Conservation (phyloP, 1,140 invertebrate genomes). For the Drosophila orena region DNA sequence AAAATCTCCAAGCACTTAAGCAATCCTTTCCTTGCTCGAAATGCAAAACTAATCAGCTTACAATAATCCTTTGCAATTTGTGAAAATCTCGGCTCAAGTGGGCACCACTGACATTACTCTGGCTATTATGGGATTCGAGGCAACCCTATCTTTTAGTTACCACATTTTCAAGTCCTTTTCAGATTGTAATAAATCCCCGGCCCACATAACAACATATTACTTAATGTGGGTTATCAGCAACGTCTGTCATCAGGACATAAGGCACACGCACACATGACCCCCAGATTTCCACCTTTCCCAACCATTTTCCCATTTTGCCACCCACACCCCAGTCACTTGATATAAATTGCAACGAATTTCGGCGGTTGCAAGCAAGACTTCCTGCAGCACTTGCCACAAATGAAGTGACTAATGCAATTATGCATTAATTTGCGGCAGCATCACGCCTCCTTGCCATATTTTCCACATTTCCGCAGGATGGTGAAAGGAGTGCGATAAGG, state of each 20-base stretch:
- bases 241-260: conserved; percentile 65
- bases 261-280: conserved; percentile 9
- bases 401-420: conserved; percentile 80
- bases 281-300: conserved; percentile 1
- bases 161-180: conserved; percentile 21
- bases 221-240: conserved; percentile 66
- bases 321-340: conserved; percentile 4
- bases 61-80: conserved; percentile 1
- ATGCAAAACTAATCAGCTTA: conserved; percentile 15
- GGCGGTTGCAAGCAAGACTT: conserved; percentile 35
- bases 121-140: conserved; percentile 3
- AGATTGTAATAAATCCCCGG: conserved; percentile 49
- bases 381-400: conserved; percentile 35
- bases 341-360: conserved; percentile 78
- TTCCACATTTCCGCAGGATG: conserved; percentile 61
- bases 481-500: neutral
- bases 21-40: neutral
- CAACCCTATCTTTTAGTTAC: conserved; percentile 1
- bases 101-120: conserved; percentile 1
- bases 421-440: conserved; percentile 68
- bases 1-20: neutral
- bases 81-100: neutral
- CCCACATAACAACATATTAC: conserved; percentile 22
- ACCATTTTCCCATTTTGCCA: conserved; percentile 1
- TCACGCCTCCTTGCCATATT: conserved; percentile 55